Evolutionary conservation across 2,888 invertebrate species (phyloP).

Genomic region (Chaetoderma sp.): DNA sequence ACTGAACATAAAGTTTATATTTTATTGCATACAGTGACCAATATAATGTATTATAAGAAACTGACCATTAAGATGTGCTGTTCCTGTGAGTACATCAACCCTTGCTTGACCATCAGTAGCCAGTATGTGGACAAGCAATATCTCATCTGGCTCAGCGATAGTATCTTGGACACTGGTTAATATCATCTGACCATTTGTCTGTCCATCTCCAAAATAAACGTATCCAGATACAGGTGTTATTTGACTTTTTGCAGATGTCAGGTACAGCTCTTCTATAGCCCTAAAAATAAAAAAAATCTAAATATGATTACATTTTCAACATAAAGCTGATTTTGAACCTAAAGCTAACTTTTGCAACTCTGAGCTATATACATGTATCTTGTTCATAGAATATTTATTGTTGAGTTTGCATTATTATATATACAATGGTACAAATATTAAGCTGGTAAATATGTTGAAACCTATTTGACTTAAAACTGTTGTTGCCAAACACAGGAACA

Average conservation of each 20-base stretch:
- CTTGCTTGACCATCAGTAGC: slow-evolving; percentile 58
- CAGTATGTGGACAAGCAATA: slow-evolving; percentile 58
- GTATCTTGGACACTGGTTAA: slow-evolving; percentile 55
- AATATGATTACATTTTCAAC: background rate
- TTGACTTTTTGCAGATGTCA: slow-evolving; percentile 51
- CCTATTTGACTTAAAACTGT: too few relatives aligned
- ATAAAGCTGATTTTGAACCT: background rate
- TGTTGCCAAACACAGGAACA: too few relatives aligned
- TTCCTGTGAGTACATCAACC: slow-evolving; percentile 46
- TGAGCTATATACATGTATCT: too few relatives aligned
- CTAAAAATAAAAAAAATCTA: slow-evolving; percentile 39
- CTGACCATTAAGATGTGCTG: slow-evolving; percentile 63
- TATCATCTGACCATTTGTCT: slow-evolving; percentile 36
- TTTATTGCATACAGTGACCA: too few relatives aligned
- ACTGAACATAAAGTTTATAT: too few relatives aligned
- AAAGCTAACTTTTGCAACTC: background rate
- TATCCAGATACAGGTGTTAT: slow-evolving; percentile 61
- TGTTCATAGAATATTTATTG: too few relatives aligned
- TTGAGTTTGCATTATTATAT: too few relatives aligned
- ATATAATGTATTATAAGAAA: too few relatives aligned
- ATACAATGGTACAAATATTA: too few relatives aligned
- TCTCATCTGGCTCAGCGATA: slow-evolving; percentile 62
- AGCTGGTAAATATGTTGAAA: too few relatives aligned
- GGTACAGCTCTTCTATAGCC: slow-evolving; percentile 53
- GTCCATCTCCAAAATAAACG: slow-evolving; percentile 46